Percentiles rank a stretch among this genome's conserved stretches.
Evolutionary conservation across 2,888 invertebrate species (phyloP).

Genomic region (Phortica magna): DNA sequence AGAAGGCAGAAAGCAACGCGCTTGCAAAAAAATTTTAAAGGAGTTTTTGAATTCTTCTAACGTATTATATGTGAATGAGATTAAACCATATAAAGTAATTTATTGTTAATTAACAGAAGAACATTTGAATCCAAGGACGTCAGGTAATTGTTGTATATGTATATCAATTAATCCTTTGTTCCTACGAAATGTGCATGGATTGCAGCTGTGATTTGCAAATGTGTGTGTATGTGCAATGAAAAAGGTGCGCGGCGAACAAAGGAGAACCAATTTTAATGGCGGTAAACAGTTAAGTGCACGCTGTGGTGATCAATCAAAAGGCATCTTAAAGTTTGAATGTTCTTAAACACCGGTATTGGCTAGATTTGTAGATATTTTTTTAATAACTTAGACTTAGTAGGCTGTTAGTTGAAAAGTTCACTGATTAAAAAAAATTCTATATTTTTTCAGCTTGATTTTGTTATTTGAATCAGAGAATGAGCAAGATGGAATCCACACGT

Average conservation of each 20-base stretch:
- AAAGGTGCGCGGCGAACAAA: neutral
- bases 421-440: slow-evolving; percentile 10
- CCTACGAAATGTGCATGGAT: neutral
- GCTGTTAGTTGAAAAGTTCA: neutral
- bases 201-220: neutral
- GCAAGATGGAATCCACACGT: slow-evolving; percentile 78
- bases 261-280: slow-evolving; percentile 7
- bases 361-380: too few species aligned
- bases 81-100: too few species aligned
- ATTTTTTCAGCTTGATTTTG: slow-evolving; percentile 1
- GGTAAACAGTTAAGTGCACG: slow-evolving; percentile 23
- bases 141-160: neutral
- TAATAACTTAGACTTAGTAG: neutral
- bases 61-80: too few species aligned
- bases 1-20: neutral
- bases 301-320: neutral
- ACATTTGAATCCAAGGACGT: neutral
- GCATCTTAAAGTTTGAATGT: neutral
- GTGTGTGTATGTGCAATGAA: slow-evolving; percentile 13
- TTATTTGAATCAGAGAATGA: slow-evolving; percentile 58
- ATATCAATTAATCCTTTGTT: neutral
- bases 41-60: too few species aligned
- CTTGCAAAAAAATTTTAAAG: neutral
- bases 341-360: too few species aligned
- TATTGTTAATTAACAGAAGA: neutral